Evolutionary conservation across 1,140 invertebrate species (phyloP).

Genomic region (Lordiphosa collinella): DNA sequence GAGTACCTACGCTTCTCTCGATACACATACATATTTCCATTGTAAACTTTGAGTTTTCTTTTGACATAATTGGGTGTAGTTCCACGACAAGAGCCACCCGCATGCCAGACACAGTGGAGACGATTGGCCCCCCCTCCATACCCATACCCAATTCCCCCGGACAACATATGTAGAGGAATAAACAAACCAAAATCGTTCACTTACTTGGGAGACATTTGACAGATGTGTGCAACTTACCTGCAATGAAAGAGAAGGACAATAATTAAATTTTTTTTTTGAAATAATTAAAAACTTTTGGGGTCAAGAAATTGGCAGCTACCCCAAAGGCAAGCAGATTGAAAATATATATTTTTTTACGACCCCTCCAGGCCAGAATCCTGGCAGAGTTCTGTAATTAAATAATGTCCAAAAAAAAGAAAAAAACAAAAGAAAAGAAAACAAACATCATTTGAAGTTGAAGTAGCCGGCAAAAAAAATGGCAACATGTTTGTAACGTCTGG

Average conservation of each 20-base stretch:
- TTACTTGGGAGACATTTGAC: neutral
- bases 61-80: slow-evolving; percentile 55
- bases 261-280: slow-evolving; percentile 39
- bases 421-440: slow-evolving; percentile 51
- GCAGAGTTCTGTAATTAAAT: slow-evolving; percentile 39
- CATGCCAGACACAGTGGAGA: slow-evolving; percentile 49
- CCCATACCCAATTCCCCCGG: neutral
- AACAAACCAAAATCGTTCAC: slow-evolving; percentile 40
- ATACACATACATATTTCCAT: neutral
- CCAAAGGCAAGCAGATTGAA: slow-evolving; percentile 29
- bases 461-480: slow-evolving; percentile 7
- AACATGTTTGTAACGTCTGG: slow-evolving; percentile 39
- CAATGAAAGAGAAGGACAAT: slow-evolving; percentile 34
- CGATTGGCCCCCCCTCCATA: neutral
- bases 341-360: slow-evolving; percentile 66
- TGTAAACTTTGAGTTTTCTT: slow-evolving; percentile 17
- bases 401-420: slow-evolving; percentile 26
- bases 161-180: slow-evolving; percentile 32
- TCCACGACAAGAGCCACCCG: slow-evolving; percentile 34
- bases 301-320: slow-evolving; percentile 12
- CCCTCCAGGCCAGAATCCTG: slow-evolving; percentile 21
- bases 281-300: slow-evolving; percentile 69
- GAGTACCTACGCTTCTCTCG: too few species aligned
- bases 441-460: slow-evolving; percentile 68
- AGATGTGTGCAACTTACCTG: slow-evolving; percentile 48